Evolutionary conservation across 2,113 vertebrate genomes (phyloP), one percentile per base, ranked within the genome.

Genomic region (Hydrolagus affinis): DNA sequence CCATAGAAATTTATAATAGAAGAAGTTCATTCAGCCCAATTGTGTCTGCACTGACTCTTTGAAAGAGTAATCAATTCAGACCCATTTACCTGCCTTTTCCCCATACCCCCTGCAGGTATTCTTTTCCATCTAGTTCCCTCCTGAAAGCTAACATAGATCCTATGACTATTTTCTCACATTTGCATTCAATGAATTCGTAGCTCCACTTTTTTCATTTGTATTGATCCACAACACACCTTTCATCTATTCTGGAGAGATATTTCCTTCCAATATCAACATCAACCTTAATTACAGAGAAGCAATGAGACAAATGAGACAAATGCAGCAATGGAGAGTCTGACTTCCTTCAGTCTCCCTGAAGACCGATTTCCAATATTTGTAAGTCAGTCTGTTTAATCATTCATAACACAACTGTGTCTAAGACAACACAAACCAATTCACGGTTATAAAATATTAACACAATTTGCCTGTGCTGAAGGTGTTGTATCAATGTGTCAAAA

Each of bases 341-440:
- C 78, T 83, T 30, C 78, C 32, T 83, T 68, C 25, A 83, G 78
- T 3, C 78, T 83, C 78, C 32, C 78, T 21, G 28, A 83, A 62
- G 78, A 68, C 25, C 78, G 66, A 83, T 83, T 68, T 83, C 78
- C 78, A 83, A 83, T 83, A 83, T 66, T 83, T 60, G 62, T 68
- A 83, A 17, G 19, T 83, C 62, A 66, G 62, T 60, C 66, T 68
- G 62, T 64, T 83, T 83, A 83, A 83, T 83, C 78, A 83, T 83
- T 64, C 78, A 68, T 83, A 66, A 83, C 25, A 62, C 59, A 80
- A 83, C 62, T 32, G 78, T 62, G 66, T 32, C 62, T 83, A 66
- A 23, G 30, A 19, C 60, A 83, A 83, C 78, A 83, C 28, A 66
- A 83, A 83, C 64, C 78, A 83, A 83, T 83, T 64, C 62, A 68